These are phyloP conservation scores for Enhydra lutris DNA, from an alignment of 2,113 vertebrate genomes.

Conservation along the genomic window DNA sequence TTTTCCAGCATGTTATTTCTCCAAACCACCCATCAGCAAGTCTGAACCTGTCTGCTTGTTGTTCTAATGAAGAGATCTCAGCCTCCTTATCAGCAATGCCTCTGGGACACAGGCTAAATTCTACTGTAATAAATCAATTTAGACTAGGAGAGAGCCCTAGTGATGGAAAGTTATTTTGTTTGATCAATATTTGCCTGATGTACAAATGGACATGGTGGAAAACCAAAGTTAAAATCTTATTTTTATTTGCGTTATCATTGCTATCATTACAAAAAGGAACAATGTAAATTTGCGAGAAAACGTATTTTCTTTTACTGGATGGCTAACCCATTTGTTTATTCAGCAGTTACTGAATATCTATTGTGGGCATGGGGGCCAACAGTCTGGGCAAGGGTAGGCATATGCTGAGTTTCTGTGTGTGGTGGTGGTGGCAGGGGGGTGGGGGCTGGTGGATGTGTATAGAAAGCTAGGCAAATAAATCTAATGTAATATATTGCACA, in stretches of 20 bases:
- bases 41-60: background rate
- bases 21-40: constrained; percentile 35
- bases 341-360: background rate
- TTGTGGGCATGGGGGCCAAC: background rate
- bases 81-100: constrained; percentile 13
- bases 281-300: constrained; percentile 1
- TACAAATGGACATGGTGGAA: background rate
- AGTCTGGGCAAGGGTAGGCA: background rate
- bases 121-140: constrained; percentile 10
- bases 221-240: background rate
- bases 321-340: background rate
- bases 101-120: constrained; percentile 43
- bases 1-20: constrained; percentile 49
- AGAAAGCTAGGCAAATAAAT: background rate
- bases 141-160: background rate
- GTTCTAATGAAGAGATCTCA: constrained; percentile 41
- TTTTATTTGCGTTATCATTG: background rate
- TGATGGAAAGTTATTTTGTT: constrained; percentile 19
- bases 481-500: background rate
- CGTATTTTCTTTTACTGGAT: background rate
- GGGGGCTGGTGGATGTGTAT: background rate
- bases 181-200: background rate
- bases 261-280: background rate
- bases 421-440: background rate
- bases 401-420: background rate